phyloP scores from a whole-genome alignment of 2,888 invertebrate genomes.

The Epinotia ramella region DNA sequence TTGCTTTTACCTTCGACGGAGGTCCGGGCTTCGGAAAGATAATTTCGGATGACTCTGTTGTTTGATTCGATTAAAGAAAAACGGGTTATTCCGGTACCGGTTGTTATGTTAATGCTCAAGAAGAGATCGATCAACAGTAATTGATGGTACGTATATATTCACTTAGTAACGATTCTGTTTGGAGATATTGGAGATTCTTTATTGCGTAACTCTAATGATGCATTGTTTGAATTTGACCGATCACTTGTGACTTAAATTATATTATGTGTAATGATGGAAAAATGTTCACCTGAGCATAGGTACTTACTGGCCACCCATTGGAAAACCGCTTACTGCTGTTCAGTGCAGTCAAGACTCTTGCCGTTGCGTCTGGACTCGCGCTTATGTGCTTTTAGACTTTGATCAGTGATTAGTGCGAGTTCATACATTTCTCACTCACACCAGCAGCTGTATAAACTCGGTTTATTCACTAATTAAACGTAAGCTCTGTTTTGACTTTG shows the following conservation, averaged over 20 bases:
- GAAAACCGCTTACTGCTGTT: too few relatives aligned
- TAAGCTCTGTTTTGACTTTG: too few relatives aligned
- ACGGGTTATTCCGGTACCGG: conserved; percentile 4
- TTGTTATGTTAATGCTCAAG: conserved; percentile 17
- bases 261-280: not conserved
- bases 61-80: conserved; percentile 12
- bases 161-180: conserved; percentile 18
- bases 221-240: conserved; percentile 13
- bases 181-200: not conserved
- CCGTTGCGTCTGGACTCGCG: too few relatives aligned
- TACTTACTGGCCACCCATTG: too few relatives aligned
- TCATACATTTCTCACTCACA: too few relatives aligned
- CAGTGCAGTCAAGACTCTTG: too few relatives aligned
- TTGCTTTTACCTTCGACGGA: not conserved
- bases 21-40: not conserved
- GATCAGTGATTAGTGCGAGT: too few relatives aligned
- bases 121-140: conserved; percentile 34
- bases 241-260: not conserved
- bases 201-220: conserved; percentile 34
- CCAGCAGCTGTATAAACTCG: too few relatives aligned
- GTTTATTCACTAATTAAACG: too few relatives aligned
- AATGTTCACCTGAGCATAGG: too few relatives aligned
- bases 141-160: conserved; percentile 22
- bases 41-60: not conserved
- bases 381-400: too few relatives aligned